These are phyloP conservation scores for Amphiduros pacificus DNA, from an alignment of 2,888 invertebrate genomes.

Conservation along the genomic window DNA sequence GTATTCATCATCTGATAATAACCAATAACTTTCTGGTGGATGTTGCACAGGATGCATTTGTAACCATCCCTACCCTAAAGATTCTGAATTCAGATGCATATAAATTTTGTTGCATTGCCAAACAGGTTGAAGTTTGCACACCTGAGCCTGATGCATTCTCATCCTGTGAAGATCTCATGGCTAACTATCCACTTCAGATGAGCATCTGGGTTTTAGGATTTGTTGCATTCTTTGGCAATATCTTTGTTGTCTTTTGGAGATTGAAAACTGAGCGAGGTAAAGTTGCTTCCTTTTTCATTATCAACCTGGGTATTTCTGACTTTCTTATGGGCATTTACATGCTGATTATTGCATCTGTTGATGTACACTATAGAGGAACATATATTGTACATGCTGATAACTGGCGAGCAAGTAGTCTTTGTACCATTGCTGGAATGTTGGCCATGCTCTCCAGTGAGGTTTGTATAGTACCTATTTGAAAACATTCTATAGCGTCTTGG, in stretches of 20 bases:
- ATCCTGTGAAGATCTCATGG: slow-evolving; percentile 35
- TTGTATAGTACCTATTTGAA: too few species aligned
- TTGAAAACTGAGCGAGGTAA: slow-evolving; percentile 60
- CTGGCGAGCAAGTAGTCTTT: slow-evolving; percentile 50
- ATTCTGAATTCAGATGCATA: slow-evolving; percentile 41
- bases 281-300: slow-evolving; percentile 58
- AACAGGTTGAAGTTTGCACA: slow-evolving; percentile 36
- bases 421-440: slow-evolving; percentile 53
- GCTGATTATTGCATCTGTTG: slow-evolving; percentile 60
- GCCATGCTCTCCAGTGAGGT: too few species aligned
- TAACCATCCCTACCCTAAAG: slow-evolving; percentile 9
- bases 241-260: slow-evolving; percentile 60
- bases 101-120: slow-evolving; percentile 52
- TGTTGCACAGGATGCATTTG: slow-evolving; percentile 22
- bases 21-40: slow-evolving; percentile 20
- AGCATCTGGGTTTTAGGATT: slow-evolving; percentile 69
- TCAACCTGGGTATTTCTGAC: slow-evolving; percentile 68
- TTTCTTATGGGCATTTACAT: slow-evolving; percentile 69
- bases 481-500: too few species aligned
- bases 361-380: slow-evolving; percentile 44
- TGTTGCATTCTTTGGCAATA: slow-evolving; percentile 67
- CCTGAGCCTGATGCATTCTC: slow-evolving; percentile 35
- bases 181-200: slow-evolving; percentile 33
- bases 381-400: slow-evolving; percentile 54
- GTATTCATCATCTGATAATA: slow-evolving; percentile 15